Base-by-base conservation (phyloP, 2,888 invertebrate species). In the Oeneis ivallda region DNA sequence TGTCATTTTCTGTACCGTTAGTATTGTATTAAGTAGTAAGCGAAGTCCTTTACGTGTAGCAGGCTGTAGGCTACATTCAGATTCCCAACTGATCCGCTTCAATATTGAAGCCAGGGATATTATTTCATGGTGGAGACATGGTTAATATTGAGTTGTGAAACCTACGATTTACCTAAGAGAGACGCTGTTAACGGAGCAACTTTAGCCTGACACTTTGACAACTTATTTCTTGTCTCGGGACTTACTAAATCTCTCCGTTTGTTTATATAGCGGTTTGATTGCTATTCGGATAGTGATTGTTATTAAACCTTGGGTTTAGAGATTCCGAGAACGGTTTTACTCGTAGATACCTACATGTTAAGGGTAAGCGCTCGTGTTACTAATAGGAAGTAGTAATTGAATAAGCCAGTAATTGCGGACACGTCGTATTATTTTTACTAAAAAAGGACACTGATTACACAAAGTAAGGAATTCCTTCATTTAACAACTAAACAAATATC, bases 201-300 rank as follows among this genome's bases (percentile, higher is more conserved):
- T 90, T 90, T 81, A 82, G 79, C 85, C 80, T 79, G 88, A 89
- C 88, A 89, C 89, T 91, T 89, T 88, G 90, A 89, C 89, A 91
- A 90, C 90, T 91, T 89, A 90, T 90, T 91, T 90, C 91, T 89
- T 88, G 90, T 88, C 84, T 84, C 75, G 77, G 76, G 83, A 85
- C 84, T 87, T 85, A 76, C 82, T 84, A 84, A 89, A 86, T 84
- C 82, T 85, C 83, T 83, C 83, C 76, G 83, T 85, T 87, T 86
- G 82, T 87, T 81, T 86, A 83, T 76, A 79, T 76, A 82, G 81
- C 70, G 80, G 77, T 80, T 79, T 83, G 86, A 87, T 88, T 87
- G 84, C 85, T 81, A 45, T 57, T 57, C 32, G 32, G 67, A 69
- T 71, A 65, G 69, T 59, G 58, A 71, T 59, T 71, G 62, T 68